Base-by-base conservation (phyloP, 2,888 invertebrate species). In the Cylindroiulus punctatus region DNA sequence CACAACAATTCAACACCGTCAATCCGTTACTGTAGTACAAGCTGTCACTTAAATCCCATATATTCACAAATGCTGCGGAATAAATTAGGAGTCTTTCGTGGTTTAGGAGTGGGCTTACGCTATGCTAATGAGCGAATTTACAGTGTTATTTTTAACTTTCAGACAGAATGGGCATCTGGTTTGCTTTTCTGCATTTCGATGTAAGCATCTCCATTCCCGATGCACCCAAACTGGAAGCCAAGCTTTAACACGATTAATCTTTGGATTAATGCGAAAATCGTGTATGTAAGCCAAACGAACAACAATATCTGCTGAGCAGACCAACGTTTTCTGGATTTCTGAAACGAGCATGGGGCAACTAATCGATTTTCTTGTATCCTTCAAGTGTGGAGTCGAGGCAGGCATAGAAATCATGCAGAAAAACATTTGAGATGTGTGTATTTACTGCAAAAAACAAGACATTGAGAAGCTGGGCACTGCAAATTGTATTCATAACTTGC, bases 191-290 rank as follows among this genome's bases (percentile, higher is more conserved):
- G 57, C 19, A 57, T 57, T n/a, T 17, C 57, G n/a, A n/a, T 57
- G 65, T 12, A 65, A 12, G 26, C 65, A 26, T 65, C 65, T 26
- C 65, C n/a, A 65, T 47, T 47, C 47, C 17, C 14, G 47, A 47
- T 47, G 47, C 65, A 65, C 26, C 26, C 65, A 65, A 65, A 65
- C 65, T 65, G 65, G 65, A 26, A 65, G 65, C 65, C 26, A 26
- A 26, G 65, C 65, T 65, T 65, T 22, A 65, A 65, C 65, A 65
- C 65, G 65, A 65, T 65, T 65, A 65, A 65, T 65, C 65, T 65
- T 65, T 65, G 65, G 65, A 65, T 65, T 65, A 65, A 65, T 65
- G 65, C 65, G 65, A 65, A 65, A 65, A 65, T 65, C 65, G 65
- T 26, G 65, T 65, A 65, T 65, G 65, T 65, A 65, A 65, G 65